These are phyloP conservation scores for Crossocerus cetratus DNA, from an alignment of 2,888 invertebrate genomes.

Conservation along the genomic window DNA sequence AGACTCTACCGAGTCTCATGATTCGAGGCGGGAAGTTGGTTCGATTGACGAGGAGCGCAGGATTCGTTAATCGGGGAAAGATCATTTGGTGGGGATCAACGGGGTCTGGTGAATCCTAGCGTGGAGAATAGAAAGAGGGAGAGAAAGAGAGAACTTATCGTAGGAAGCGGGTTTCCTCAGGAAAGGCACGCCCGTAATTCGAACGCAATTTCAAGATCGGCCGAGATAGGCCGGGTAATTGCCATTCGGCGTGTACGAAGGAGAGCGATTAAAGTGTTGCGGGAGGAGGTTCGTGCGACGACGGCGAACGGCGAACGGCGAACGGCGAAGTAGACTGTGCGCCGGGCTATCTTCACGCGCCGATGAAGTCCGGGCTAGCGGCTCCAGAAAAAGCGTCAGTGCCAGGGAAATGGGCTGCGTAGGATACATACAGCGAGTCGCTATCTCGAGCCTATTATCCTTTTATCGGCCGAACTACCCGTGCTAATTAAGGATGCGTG, in stretches of 20 bases:
- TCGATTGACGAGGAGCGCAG: no score
- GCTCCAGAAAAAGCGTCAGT: conserved; percentile 8
- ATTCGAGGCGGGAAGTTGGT: no score
- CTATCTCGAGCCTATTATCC: conserved; percentile 43
- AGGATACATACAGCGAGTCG: not conserved
- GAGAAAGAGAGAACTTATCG: not conserved
- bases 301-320: conserved; percentile 7
- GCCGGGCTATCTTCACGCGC: conserved; percentile 35
- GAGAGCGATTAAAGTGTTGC: conserved; percentile 37
- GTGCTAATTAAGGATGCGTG: conserved; percentile 53
- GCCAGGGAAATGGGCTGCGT: conserved; percentile 40
- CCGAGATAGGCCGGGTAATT: conserved; percentile 40
- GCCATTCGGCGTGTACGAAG: conserved; percentile 31
- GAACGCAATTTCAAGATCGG: conserved; percentile 31
- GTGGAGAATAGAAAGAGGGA: not conserved
- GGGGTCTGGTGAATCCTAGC: not conserved
- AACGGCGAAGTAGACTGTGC: not conserved
- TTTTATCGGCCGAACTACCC: conserved; percentile 49
- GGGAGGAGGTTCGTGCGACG: not conserved
- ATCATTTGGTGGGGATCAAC: no score
- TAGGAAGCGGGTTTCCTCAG: conserved; percentile 3
- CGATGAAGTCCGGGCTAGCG: conserved; percentile 31
- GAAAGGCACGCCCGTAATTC: conserved; percentile 1
- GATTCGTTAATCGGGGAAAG: not conserved
- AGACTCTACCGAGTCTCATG: no score